Evolutionary conservation across 1,140 invertebrate species (phyloP).

Genomic region (Saxidomus purpurata): DNA sequence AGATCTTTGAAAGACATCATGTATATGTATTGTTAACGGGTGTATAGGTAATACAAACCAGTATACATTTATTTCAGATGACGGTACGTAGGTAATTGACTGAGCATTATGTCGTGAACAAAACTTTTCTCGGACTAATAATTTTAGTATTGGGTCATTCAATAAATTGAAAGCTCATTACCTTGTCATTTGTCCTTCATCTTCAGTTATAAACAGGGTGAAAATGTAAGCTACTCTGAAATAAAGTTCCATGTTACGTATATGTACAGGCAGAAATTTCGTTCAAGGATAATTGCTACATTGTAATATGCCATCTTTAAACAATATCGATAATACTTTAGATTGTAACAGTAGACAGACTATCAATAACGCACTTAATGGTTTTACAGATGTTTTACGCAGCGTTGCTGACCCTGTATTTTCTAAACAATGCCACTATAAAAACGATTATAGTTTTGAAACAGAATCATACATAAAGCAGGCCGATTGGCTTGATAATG

Average conservation of each 20-base stretch:
- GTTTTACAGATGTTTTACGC: constrained; percentile 8
- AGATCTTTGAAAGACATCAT: no score
- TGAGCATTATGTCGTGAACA: background rate
- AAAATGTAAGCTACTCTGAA: background rate
- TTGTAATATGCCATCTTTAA: constrained; percentile 16
- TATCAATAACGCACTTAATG: constrained; percentile 24
- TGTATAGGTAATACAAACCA: background rate
- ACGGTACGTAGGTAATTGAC: background rate
- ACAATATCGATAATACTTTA: constrained; percentile 25
- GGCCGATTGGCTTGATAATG: constrained; percentile 37
- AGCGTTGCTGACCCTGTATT: constrained; percentile 32
- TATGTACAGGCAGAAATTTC: background rate
- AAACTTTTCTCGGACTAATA: background rate
- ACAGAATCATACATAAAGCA: background rate
- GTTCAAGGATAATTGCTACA: background rate
- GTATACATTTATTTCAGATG: constrained; percentile 2
- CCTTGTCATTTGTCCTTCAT: no score
- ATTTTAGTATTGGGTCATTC: no score
- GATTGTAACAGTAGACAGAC: background rate
- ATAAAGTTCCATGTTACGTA: background rate
- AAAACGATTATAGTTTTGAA: background rate
- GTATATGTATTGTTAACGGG: background rate
- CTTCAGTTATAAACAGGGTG: no score
- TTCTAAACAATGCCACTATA: constrained; percentile 3
- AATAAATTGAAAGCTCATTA: no score